Evolutionary conservation across 1,140 invertebrate genomes (phyloP), one percentile per base, ranked within the genome.

Genomic region (Neodiprion lecontei): DNA sequence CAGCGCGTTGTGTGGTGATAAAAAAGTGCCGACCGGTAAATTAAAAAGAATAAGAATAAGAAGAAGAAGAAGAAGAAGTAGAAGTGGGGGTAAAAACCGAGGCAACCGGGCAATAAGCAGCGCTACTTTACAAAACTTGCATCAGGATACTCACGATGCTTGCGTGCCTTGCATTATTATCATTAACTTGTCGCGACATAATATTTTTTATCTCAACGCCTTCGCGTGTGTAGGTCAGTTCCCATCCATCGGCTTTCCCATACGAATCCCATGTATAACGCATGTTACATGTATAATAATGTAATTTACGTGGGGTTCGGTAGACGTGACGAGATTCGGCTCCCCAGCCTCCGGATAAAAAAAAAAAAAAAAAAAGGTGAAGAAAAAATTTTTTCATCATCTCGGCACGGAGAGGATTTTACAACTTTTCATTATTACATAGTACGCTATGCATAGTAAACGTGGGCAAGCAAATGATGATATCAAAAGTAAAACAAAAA

Each of bases 141-240:
- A 21, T 21, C 28, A 40, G 28, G 28, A 40, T 5, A 40, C 28
- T 1, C 28, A 40, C 5, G 28, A 40, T 40, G 28, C 28, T 40
- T 3, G 28, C 28, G 28, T 40, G 28, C 28, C 2, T 40, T 0
- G 28, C 28, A 40, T 40, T 40, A 40, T 40, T 40, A 40, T 40
- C 28, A 40, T 40, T 40, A 40, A 40, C 28, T 40, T 5, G 28
- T 40, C 28, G 28, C 28, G 53, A 61, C 53, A 9, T 17, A 0
- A 14, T 61, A 5, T 61, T 61, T 61, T 61, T 12, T 61, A 5
- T 61, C 5, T 5, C 28, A 40, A 40, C 28, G 28, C 28, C 0
- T 61, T 75, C 76, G 80, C 74, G 75, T 67, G 69, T 53, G 71
- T 76, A 81, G 77, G 80, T 79, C 75, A 82, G 80, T 82, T 77